These are phyloP conservation scores for Nowickia ferox DNA, from an alignment of 2,888 invertebrate genomes.

Conservation along the genomic window DNA sequence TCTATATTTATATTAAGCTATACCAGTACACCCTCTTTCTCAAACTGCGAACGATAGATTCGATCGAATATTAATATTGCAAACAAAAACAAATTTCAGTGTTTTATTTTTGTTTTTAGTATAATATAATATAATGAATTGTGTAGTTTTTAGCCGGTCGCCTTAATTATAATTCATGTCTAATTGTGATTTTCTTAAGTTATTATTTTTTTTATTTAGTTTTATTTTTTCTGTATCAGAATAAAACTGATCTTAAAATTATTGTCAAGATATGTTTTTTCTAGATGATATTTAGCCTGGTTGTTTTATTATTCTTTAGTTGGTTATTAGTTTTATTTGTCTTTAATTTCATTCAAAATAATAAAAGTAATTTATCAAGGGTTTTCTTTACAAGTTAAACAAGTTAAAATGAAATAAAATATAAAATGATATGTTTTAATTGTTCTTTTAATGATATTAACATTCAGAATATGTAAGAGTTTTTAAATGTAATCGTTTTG, in stretches of 20 bases:
- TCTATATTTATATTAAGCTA: no score
- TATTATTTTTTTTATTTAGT: not conserved
- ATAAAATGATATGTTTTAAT: constrained; percentile 53
- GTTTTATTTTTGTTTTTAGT: no score
- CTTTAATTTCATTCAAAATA: constrained; percentile 27
- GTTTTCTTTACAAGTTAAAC: constrained; percentile 1
- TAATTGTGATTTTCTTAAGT: constrained; percentile 42
- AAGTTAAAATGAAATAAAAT: constrained; percentile 3
- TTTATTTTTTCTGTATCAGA: constrained; percentile 52
- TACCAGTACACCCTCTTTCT: no score
- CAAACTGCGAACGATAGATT: no score
- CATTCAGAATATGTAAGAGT: constrained; percentile 36
- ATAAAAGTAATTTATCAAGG: constrained; percentile 56
- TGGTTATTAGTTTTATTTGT: constrained; percentile 40
- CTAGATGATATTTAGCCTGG: constrained; percentile 83
- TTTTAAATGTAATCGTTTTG: constrained; percentile 16
- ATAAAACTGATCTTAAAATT: constrained; percentile 77
- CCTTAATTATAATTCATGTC: constrained; percentile 36
- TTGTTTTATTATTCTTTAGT: constrained; percentile 74
- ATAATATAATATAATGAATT: not conserved
- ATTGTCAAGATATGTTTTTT: constrained; percentile 83
- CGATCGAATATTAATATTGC: no score
- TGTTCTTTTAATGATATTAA: constrained; percentile 31
- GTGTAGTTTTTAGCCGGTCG: not conserved
- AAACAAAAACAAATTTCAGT: no score